These are phyloP conservation scores for Apodemus agrarius DNA, from an alignment of 2,797 vertebrate species.

Conservation along the genomic window DNA sequence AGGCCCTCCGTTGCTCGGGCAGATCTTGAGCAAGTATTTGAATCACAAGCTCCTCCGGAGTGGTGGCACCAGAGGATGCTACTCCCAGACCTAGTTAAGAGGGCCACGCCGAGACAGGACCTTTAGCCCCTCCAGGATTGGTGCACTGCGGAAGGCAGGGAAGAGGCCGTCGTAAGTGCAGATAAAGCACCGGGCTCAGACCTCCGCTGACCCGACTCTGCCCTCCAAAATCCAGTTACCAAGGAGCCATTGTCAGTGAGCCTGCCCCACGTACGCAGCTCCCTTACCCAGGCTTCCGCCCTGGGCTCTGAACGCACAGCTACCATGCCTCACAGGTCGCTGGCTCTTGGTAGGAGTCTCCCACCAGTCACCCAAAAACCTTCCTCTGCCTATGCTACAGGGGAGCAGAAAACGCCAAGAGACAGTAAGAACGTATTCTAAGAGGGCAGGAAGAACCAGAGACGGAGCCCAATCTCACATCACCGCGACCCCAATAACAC, in stretches of 20 bases:
- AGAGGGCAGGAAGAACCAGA: background rate
- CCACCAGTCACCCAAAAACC: no score
- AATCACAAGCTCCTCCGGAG: background rate
- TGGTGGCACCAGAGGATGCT: background rate
- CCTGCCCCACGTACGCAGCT: background rate
- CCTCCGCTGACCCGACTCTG: background rate
- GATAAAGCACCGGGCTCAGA: background rate
- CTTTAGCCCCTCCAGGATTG: background rate
- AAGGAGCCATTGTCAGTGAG: rapidly evolving
- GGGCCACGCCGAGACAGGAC: background rate
- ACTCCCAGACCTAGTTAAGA: background rate
- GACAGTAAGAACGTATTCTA: background rate
- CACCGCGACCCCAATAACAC: background rate
- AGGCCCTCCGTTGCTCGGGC: rapidly evolving
- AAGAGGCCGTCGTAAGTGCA: background rate
- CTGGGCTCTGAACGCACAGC: background rate
- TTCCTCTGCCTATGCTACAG: background rate
- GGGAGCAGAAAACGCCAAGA: background rate
- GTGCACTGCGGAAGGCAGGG: background rate
- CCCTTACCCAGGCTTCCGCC: background rate
- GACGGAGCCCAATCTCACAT: background rate
- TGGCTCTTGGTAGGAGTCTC: background rate
- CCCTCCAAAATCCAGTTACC: background rate
- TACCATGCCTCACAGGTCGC: rapidly evolving
- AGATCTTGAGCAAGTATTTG: background rate